phyloP scores from a whole-genome alignment of 2,113 vertebrate species.

The Gallinago paraguaiae region DNA sequence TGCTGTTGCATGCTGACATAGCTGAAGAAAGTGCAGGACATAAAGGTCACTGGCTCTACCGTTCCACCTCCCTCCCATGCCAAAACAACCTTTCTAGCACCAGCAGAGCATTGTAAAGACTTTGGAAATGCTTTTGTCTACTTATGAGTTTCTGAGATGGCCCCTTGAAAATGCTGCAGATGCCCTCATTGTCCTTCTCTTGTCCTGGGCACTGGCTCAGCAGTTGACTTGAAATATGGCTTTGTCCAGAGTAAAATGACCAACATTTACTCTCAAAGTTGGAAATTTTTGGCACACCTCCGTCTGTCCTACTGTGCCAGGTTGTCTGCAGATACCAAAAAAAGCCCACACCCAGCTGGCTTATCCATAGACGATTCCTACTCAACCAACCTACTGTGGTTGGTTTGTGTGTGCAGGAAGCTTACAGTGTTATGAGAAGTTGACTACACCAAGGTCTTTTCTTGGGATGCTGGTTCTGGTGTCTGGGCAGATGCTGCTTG shows the following conservation, averaged over 20 bases:
- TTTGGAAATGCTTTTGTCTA: neutral
- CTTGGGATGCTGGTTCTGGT: neutral
- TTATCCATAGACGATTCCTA: neutral
- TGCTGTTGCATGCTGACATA: neutral
- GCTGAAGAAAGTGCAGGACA: neutral
- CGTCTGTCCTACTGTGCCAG: neutral
- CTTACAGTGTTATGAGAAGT: neutral
- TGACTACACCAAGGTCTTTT: neutral
- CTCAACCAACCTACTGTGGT: neutral
- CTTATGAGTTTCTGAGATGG: neutral
- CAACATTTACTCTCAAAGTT: neutral
- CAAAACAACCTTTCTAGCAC: neutral
- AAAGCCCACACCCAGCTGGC: accelerated
- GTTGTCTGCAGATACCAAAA: neutral
- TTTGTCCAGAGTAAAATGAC: neutral
- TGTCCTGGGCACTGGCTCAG: neutral
- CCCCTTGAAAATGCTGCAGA: neutral
- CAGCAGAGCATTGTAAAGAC: neutral
- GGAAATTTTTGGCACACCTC: neutral
- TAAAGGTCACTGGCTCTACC: neutral
- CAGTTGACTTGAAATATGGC: neutral
- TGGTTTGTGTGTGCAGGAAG: neutral
- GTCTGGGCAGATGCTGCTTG: neutral
- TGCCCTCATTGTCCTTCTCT: neutral
- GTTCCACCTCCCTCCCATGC: neutral